Evolutionary conservation across 2,113 vertebrate genomes (phyloP).

Genomic region (Crotophaga sulcirostris): DNA sequence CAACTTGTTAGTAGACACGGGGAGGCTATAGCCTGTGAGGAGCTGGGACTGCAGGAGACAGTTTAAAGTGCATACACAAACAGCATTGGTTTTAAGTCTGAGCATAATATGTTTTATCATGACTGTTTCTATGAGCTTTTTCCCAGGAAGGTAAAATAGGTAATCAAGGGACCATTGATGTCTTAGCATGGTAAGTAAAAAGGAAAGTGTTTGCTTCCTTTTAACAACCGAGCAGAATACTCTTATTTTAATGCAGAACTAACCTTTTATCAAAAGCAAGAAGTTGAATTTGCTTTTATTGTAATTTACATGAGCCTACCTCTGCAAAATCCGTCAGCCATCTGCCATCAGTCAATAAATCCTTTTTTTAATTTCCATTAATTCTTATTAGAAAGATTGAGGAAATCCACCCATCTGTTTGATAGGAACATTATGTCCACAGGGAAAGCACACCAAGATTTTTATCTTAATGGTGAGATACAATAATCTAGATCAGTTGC

Average conservation of each 20-base stretch:
- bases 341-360: conserved; percentile 59
- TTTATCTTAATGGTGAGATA: neutral
- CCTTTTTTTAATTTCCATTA: conserved; percentile 63
- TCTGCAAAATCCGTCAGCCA: conserved; percentile 52
- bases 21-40: neutral
- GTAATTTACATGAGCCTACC: conserved; percentile 40
- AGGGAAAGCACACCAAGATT: neutral
- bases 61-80: neutral
- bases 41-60: neutral
- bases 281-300: conserved; percentile 31
- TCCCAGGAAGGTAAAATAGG: neutral
- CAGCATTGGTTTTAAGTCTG: neutral
- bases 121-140: neutral
- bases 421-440: neutral
- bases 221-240: neutral
- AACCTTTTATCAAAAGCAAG: conserved; percentile 41
- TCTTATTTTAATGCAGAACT: conserved; percentile 6
- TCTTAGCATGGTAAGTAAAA: neutral
- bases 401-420: conserved; percentile 50
- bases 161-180: neutral
- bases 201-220: neutral
- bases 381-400: conserved; percentile 61
- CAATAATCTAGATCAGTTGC: neutral
- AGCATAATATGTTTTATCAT: neutral
- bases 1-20: neutral